Conservation (phyloP, 2,888 invertebrate genomes). For the Ceramica pisi region DNA sequence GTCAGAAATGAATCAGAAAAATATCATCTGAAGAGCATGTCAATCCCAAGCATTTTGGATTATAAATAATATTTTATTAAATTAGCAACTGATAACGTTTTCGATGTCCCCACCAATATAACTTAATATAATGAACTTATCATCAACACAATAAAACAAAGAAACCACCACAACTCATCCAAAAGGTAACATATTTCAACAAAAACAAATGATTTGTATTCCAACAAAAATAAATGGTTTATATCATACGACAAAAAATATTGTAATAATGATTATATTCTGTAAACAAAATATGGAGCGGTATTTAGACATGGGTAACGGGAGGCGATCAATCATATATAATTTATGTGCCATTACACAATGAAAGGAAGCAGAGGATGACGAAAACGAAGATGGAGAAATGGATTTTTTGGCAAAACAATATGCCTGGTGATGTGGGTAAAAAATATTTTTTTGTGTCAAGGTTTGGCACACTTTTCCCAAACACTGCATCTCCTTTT, state of each 20-base stretch:
- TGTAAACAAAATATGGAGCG: conserved; percentile 55
- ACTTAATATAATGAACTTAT: background rate
- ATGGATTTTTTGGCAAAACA: conserved; percentile 41
- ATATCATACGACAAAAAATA: conserved; percentile 56
- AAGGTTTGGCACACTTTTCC: background rate
- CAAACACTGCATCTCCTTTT: background rate
- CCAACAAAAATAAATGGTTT: conserved; percentile 48
- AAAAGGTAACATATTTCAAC: conserved; percentile 35
- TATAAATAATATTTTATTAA: too few species aligned
- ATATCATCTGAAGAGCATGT: too few species aligned
- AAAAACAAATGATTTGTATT: conserved; percentile 54
- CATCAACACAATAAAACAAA: background rate
- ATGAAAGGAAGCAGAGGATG: conserved; percentile 53
- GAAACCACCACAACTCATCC: conserved; percentile 7
- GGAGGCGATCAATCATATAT: conserved; percentile 63
- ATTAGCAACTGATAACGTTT: background rate
- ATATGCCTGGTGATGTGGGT: conserved; percentile 1
- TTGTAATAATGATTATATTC: conserved; percentile 57
- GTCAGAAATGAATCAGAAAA: too few species aligned
- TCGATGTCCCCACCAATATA: background rate
- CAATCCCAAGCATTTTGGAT: too few species aligned
- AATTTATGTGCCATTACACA: conserved; percentile 66
- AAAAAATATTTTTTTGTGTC: conserved; percentile 7
- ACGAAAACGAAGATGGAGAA: conserved; percentile 47
- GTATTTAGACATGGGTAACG: conserved; percentile 60